Base-by-base conservation (phyloP, 2,888 invertebrate species). In the Machimus rusticus region DNA sequence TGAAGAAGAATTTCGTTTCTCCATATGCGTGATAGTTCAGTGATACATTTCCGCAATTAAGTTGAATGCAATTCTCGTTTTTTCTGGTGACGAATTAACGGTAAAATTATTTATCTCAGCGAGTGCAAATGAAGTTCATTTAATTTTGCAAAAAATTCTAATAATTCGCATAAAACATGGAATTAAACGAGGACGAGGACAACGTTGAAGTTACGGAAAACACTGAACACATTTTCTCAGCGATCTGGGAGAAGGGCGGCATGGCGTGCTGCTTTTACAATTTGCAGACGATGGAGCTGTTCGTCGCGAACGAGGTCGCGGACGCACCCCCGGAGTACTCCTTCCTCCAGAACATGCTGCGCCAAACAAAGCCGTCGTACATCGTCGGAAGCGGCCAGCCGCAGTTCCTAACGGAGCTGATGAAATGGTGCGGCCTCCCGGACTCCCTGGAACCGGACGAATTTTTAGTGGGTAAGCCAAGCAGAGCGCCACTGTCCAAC, bases 261-360 rank as follows among this genome's bases (percentile, higher is more conserved):
- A 39, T 90, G 5, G 87, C 88, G 1, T 89, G 89, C 5, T 78
- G 88, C 14, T 89, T 88, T 77, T 90, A 88, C 79, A 88, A 89
- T 23, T 31, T 89, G 4, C 46, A 85, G 9, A 89, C 89, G n/a
- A 87, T 89, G 79, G 89, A 89, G 66, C 31, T 90, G 12, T 88
- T 76, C 55, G 88, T 89, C 1, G 87, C 88, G 5, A 66, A 89
- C 51, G 89, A 89, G 87, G 86, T 78, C 1, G 37, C 87, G 16
- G 90, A 90, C 87, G 78, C 88, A 5, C 57, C 88, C 5, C 89
- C 90, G 6, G 88, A 89, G 86, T 89, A 88, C 78, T 43, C 86
- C 19, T 81, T 87, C 31, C 85, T 89, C 8, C 19, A 87, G 28
- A 89, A 89, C 87, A 55, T 90, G 37, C 87, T 89, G 51, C 89